Percentiles rank a stretch among this genome's conserved stretches.
These are phyloP conservation scores for Eumerus sabulonum DNA, from an alignment of 2,888 invertebrate species.

Conservation along the genomic window DNA sequence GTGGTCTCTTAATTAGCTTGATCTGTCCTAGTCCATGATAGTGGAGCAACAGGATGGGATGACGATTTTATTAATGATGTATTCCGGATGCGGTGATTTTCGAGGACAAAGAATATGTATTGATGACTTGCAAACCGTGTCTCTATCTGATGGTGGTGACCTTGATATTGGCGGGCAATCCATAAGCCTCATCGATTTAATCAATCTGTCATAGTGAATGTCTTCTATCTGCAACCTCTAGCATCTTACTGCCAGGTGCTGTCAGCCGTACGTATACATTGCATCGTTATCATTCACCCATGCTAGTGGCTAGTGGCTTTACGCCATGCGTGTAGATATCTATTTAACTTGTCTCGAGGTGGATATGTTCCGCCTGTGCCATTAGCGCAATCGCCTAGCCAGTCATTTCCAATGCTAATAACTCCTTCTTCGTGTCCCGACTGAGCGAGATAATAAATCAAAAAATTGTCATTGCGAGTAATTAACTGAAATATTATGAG, in stretches of 20 bases:
- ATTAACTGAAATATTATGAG: slow-evolving; percentile 66
- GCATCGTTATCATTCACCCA: slow-evolving; percentile 36
- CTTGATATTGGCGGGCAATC: slow-evolving; percentile 23
- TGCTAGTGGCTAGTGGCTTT: slow-evolving; percentile 1
- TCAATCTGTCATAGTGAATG: slow-evolving; percentile 41
- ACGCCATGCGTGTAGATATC: slow-evolving; percentile 15
- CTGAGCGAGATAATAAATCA: slow-evolving; percentile 61
- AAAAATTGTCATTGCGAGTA: slow-evolving; percentile 65
- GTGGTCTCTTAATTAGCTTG: slow-evolving; percentile 67
- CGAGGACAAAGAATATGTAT: slow-evolving; percentile 57
- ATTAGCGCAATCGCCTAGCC: slow-evolving; percentile 58
- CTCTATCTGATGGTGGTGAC: slow-evolving; percentile 29
- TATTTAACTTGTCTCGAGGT: no score
- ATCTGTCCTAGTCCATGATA: slow-evolving; percentile 31
- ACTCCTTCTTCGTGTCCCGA: slow-evolving; percentile 63
- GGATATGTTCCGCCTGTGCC: slow-evolving; percentile 57
- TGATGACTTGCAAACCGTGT: slow-evolving; percentile 34
- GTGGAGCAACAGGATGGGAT: slow-evolving; percentile 6
- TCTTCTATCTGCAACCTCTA: slow-evolving; percentile 38
- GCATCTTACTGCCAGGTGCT: slow-evolving; percentile 46
- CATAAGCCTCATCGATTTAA: slow-evolving; percentile 45
- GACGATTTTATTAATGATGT: slow-evolving; percentile 51
- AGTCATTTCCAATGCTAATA: slow-evolving; percentile 66
- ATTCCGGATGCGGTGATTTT: slow-evolving; percentile 34
- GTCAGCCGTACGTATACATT: slow-evolving; percentile 32